Conservation (phyloP, 2,797 vertebrate genomes). For the Mastacembelus armatus region DNA sequence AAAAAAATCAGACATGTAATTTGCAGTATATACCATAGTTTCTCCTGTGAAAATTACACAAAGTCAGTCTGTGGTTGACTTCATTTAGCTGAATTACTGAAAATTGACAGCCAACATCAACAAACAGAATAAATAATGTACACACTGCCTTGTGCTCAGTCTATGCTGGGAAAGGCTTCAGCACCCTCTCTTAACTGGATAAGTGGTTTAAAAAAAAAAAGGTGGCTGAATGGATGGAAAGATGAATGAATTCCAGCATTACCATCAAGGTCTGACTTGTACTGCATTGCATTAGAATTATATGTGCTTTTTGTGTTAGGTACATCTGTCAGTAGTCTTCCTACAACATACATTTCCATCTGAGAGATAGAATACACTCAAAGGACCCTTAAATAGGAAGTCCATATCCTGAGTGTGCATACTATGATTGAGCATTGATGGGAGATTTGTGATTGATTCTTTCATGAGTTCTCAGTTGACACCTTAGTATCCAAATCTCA, state of each 20-base stretch:
- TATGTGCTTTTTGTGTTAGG: constrained; percentile 7
- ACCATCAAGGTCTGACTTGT: constrained; percentile 4
- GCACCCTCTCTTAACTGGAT: background rate
- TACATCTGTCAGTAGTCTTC: constrained; percentile 21
- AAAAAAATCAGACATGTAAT: background rate
- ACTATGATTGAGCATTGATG: background rate
- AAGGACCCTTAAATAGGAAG: background rate
- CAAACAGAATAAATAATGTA: constrained; percentile 1
- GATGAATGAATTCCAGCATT: constrained; percentile 10
- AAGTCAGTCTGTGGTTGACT: background rate
- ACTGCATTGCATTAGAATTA: constrained; percentile 31
- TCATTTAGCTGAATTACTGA: background rate
- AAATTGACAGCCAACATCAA: background rate
- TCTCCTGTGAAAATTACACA: background rate
- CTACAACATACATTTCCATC: background rate
- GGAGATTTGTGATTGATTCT: background rate
- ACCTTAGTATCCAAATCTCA: background rate
- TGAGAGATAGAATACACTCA: constrained; percentile 2
- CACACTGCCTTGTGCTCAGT: background rate
- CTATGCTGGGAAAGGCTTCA: background rate
- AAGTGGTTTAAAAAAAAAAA: constrained; percentile 24
- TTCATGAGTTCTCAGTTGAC: background rate
- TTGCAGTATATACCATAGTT: background rate
- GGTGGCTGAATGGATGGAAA: constrained; percentile 21
- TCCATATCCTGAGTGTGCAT: background rate